Evolutionary conservation across 2,113 vertebrate genomes (phyloP).

Genomic region (Pterocles gutturalis): DNA sequence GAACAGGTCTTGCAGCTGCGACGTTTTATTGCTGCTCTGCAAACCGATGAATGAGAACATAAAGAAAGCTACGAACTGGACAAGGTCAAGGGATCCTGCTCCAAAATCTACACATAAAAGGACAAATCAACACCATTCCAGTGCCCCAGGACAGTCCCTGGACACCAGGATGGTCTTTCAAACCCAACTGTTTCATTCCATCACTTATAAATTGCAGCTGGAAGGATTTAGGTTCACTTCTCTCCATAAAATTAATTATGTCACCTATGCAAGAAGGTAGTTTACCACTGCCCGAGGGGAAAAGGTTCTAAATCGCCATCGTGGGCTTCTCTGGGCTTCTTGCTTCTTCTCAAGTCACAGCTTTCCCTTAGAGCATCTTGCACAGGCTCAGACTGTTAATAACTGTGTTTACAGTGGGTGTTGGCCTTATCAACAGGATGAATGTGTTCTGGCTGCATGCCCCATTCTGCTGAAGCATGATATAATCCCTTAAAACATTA

Average conservation of each 20-base stretch:
- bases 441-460: background rate
- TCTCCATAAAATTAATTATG: background rate
- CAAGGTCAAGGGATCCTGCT: background rate
- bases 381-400: background rate
- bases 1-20: background rate
- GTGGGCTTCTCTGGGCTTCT: background rate
- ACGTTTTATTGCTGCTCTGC: background rate
- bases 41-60: background rate
- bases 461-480: background rate
- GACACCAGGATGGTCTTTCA: background rate
- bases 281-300: background rate
- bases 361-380: background rate
- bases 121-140: background rate
- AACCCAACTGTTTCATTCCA: background rate
- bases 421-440: slow-evolving; percentile 33
- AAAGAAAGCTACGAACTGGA: background rate
- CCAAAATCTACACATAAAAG: background rate
- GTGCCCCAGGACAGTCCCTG: background rate
- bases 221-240: background rate
- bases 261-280: background rate
- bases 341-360: background rate
- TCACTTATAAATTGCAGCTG: background rate
- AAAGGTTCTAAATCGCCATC: background rate
- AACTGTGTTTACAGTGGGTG: background rate
- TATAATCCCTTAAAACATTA: background rate